These are phyloP conservation scores for Pantherophis alleghaniensis DNA, from an alignment of 2,797 vertebrate species.

Conservation along the genomic window DNA sequence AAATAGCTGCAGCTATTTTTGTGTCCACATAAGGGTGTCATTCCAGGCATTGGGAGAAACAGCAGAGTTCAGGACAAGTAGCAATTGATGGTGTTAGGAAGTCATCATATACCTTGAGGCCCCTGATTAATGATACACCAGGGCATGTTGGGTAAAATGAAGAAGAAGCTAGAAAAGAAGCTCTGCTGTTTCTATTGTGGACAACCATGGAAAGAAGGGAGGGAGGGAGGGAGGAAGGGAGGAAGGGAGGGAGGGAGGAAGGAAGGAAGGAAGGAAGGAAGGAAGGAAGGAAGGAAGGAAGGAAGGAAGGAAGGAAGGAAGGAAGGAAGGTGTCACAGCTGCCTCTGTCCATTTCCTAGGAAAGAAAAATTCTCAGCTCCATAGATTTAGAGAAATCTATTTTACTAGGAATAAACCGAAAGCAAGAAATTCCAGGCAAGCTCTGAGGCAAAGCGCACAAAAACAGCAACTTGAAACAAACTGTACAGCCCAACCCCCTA, in stretches of 20 bases:
- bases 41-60: neutral
- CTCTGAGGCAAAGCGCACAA: too few species aligned
- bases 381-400: too few species aligned
- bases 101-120: too few species aligned
- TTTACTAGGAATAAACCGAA: too few species aligned
- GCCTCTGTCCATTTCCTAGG: too few species aligned
- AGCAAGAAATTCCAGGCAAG: too few species aligned
- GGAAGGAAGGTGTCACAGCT: neutral
- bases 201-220: neutral
- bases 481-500: too few species aligned
- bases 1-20: neutral
- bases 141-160: neutral
- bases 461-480: too few species aligned
- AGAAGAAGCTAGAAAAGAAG: neutral
- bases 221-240: neutral
- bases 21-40: accelerated
- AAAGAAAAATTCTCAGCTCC: too few species aligned
- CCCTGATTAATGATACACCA: neutral
- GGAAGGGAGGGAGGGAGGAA: neutral
- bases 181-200: neutral
- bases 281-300: neutral
- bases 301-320: neutral
- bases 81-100: neutral
- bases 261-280: neutral
- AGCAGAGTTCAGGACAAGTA: neutral